Conservation (phyloP, 2,888 invertebrate genomes). For the Chesias legatella region DNA sequence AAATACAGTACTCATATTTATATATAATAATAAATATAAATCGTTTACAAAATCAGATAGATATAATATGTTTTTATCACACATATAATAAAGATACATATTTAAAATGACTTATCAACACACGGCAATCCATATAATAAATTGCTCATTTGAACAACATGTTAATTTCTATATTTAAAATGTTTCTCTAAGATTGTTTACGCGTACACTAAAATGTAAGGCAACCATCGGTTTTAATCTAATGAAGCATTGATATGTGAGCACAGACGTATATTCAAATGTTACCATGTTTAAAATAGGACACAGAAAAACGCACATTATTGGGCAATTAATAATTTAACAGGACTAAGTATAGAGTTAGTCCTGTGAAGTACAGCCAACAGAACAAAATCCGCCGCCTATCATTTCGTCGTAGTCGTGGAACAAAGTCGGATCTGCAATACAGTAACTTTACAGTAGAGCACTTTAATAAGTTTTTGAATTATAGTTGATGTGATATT, state of each 20-base stretch:
- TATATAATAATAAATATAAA: constrained; percentile 1
- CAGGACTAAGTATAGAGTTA: too few species aligned
- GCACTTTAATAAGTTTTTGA: too few species aligned
- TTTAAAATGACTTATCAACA: too few species aligned
- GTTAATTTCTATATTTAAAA: constrained; percentile 6
- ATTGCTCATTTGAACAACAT: not conserved
- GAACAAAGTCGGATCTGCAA: too few species aligned
- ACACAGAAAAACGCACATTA: constrained; percentile 15
- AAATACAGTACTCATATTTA: constrained; percentile 2
- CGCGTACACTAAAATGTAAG: constrained; percentile 41
- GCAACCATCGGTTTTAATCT: constrained; percentile 65
- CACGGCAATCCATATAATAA: too few species aligned
- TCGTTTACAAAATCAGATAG: constrained; percentile 10
- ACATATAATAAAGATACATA: too few species aligned
- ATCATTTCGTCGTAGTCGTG: too few species aligned
- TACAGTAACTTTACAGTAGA: too few species aligned
- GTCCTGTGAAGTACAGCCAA: too few species aligned
- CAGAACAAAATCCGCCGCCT: too few species aligned
- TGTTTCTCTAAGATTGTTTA: not conserved
- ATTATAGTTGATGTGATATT: too few species aligned
- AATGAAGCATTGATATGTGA: constrained; percentile 47
- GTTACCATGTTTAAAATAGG: constrained; percentile 29
- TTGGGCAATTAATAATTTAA: not conserved
- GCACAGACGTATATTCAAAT: constrained; percentile 39
- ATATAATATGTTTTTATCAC: too few species aligned